Percentiles rank a stretch among this genome's conserved stretches.
Conservation (phyloP, 1,140 invertebrate species). For the Acromyrmex heyeri region DNA sequence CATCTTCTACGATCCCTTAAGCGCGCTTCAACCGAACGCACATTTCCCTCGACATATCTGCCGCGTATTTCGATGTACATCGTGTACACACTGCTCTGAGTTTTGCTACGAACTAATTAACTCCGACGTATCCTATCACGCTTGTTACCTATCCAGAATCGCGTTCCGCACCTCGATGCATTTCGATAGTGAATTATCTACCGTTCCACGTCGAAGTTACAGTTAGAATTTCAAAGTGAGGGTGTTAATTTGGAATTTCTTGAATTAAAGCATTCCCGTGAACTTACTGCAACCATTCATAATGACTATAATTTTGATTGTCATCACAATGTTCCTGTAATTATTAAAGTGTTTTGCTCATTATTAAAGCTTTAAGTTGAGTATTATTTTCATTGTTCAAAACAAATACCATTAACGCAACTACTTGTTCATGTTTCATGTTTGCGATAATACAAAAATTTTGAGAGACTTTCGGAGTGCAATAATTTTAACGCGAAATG, state of each 20-base stretch:
- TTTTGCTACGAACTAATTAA: constrained; percentile 61
- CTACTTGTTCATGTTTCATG: background rate
- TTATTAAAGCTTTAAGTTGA: background rate
- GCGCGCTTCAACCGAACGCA: constrained; percentile 10
- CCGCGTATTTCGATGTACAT: background rate
- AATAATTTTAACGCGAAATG: background rate
- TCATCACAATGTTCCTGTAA: background rate
- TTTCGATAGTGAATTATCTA: constrained; percentile 36
- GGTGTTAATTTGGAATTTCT: constrained; percentile 12
- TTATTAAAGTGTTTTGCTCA: background rate
- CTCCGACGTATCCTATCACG: constrained; percentile 52
- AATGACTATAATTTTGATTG: background rate
- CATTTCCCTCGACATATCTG: constrained; percentile 29
- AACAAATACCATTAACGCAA: background rate
- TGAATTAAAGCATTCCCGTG: background rate
- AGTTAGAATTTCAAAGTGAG: constrained; percentile 21
- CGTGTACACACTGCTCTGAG: constrained; percentile 10
- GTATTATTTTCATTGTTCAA: background rate
- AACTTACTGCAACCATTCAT: background rate
- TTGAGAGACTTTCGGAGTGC: background rate
- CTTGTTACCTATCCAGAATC: constrained; percentile 7
- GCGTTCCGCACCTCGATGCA: constrained; percentile 7
- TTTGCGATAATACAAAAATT: background rate
- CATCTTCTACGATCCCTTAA: constrained; percentile 29
- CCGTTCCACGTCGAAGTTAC: constrained; percentile 4